These are phyloP conservation scores for Agrochola macilenta DNA, from an alignment of 2,888 invertebrate genomes.

Conservation along the genomic window DNA sequence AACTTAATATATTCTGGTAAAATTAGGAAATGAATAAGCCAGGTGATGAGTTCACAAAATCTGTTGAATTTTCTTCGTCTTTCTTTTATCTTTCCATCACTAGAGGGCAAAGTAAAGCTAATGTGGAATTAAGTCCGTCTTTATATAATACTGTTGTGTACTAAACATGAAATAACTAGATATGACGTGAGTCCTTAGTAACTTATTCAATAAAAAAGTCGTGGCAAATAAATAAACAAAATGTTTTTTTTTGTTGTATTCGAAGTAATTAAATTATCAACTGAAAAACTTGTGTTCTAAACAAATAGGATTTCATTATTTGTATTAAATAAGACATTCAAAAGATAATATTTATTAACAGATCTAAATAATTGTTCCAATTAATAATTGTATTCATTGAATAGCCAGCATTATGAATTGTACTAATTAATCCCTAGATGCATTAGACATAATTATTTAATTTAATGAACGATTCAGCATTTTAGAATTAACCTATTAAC, in stretches of 20 bases:
- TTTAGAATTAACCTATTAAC: background rate
- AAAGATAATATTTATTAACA: background rate
- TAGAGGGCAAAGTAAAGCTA: no score
- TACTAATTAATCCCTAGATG: background rate
- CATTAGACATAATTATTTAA: slow-evolving; percentile 14
- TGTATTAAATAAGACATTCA: background rate
- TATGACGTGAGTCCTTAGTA: background rate
- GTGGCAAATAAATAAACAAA: background rate
- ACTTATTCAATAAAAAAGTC: background rate
- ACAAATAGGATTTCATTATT: background rate
- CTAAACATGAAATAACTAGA: background rate
- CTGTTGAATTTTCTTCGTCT: background rate
- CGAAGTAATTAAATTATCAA: slow-evolving; percentile 2
- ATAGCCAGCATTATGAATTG: background rate
- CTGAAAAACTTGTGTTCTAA: background rate
- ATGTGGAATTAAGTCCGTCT: background rate
- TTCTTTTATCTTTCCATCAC: background rate
- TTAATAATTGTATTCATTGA: background rate
- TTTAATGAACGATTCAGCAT: background rate
- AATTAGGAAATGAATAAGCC: background rate
- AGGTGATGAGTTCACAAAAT: background rate
- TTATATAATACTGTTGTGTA: no score
- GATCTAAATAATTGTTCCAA: background rate
- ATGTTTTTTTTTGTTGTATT: background rate
- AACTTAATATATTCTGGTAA: background rate